Evolutionary conservation across 2,888 invertebrate species (phyloP).

Genomic region (Morpho deidamia): DNA sequence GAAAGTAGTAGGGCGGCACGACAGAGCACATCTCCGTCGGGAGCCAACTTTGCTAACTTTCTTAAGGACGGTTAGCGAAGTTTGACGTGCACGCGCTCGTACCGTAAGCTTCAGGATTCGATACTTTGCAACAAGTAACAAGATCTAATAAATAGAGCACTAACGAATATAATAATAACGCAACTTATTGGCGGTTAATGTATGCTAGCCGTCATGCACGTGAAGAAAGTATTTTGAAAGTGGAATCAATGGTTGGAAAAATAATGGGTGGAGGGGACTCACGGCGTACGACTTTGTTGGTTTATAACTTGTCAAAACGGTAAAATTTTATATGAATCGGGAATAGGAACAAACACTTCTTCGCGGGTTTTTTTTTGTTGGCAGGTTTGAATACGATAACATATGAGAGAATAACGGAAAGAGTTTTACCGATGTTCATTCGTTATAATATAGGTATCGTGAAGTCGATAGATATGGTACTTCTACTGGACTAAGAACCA

Average conservation of each 20-base stretch:
- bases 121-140: conserved; percentile 56
- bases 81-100: conserved; percentile 71
- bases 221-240: conserved; percentile 1
- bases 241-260: conserved; percentile 7
- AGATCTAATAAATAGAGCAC: conserved; percentile 48
- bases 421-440: no score
- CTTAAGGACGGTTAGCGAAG: conserved; percentile 73
- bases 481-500: no score
- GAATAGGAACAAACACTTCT: conserved; percentile 1
- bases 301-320: conserved; percentile 11
- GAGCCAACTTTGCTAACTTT: conserved; percentile 71
- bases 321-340: conserved; percentile 5
- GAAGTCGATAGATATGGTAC: no score
- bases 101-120: conserved; percentile 69
- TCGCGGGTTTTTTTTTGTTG: neutral
- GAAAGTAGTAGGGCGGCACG: conserved; percentile 38
- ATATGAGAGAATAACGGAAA: no score
- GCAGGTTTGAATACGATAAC: no score
- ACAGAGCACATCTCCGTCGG: conserved; percentile 63
- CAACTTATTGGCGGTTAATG: neutral
- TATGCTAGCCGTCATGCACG: neutral
- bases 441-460: no score
- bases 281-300: conserved; percentile 11
- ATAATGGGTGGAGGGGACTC: conserved; percentile 3
- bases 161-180: conserved; percentile 19